Evolutionary conservation across 2,113 vertebrate genomes (phyloP), one percentile per base, ranked within the genome.

Genomic region (Elephas maximus): DNA sequence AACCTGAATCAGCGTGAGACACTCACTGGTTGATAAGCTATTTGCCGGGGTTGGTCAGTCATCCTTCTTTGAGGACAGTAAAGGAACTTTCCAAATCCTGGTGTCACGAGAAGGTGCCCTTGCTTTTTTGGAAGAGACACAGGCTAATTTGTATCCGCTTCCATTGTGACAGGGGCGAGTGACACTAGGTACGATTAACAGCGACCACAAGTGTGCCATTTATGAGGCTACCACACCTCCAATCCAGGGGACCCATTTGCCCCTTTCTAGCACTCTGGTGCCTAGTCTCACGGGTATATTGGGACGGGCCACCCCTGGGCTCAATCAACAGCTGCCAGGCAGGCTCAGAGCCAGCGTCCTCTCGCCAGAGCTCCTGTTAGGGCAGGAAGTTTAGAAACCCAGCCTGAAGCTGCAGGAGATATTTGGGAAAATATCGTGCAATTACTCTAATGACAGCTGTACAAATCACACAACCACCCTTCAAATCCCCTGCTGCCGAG

Each of bases 361-460:
- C 79, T 96, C 85, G 69, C 82, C 48, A 88, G 93, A 97, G 71
- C 51, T 79, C n/a, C 57, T 91, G 87, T 87, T 93, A 96, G 51
- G 89, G 94, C 95, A 98, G 96, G 95, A 97, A 97, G 96, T 97
- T 97, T 97, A 97, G 94, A 97, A 97, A 97, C 94, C 20, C 51
- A 96, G 96, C 76, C 90, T 80, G 87, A 97, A 98, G 93, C 96
- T 98, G 95, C 91, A 96, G 96, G 97, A 97, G 95, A 98, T 97
- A 98, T 96, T 98, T 98, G 95, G 96, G 97, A 94, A 98, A 98
- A 96, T 96, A 98, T 97, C 74, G 23, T 94, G 96, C 97, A 97
- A 96, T 98, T 97, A 98, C 98, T 95, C 97, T 97, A 98, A 98
- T 98, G 98, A 97, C 97, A 98, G 98, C 97, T 98, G 97, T 96